Percentiles rank a stretch among this genome's conserved stretches.
These are phyloP conservation scores for Pasiphila rectangulata DNA, from an alignment of 2,888 invertebrate species.

Conservation along the genomic window DNA sequence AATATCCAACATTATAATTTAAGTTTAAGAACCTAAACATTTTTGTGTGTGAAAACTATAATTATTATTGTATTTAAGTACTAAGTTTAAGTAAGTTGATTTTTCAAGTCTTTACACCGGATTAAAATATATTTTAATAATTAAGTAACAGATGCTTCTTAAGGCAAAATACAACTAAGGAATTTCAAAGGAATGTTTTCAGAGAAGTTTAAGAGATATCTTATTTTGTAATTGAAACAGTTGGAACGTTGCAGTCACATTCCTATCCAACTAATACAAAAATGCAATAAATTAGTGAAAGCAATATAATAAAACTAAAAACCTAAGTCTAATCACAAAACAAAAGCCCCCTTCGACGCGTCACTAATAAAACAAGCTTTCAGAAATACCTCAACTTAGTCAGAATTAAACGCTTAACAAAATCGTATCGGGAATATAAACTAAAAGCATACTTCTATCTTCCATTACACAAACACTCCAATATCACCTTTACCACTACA, in stretches of 20 bases:
- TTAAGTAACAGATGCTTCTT: neutral
- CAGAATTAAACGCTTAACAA: slow-evolving; percentile 52
- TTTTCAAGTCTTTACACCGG: too few species aligned
- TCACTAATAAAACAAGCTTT: slow-evolving; percentile 30
- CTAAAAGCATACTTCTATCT: slow-evolving; percentile 40
- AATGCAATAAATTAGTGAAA: neutral
- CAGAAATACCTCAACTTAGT: slow-evolving; percentile 45
- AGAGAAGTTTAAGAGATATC: neutral
- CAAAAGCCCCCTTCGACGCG: slow-evolving; percentile 6
- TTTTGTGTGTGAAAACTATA: too few species aligned
- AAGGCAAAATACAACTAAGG: neutral
- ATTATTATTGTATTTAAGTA: too few species aligned
- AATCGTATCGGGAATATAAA: slow-evolving; percentile 48
- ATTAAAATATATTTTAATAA: neutral
- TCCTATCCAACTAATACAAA: neutral
- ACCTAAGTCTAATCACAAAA: slow-evolving; percentile 9
- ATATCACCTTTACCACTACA: slow-evolving; percentile 34
- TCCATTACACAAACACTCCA: slow-evolving; percentile 32
- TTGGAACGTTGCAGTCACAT: neutral
- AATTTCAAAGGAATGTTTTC: neutral
- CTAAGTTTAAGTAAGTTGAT: too few species aligned
- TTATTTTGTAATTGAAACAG: neutral
- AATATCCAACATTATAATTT: too few species aligned
- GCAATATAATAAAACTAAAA: slow-evolving; percentile 2
- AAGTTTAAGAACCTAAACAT: too few species aligned